Percentiles rank a stretch among this genome's conserved stretches.
phyloP scores from a whole-genome alignment of 2,888 invertebrate species.

The Perdita meconis region DNA sequence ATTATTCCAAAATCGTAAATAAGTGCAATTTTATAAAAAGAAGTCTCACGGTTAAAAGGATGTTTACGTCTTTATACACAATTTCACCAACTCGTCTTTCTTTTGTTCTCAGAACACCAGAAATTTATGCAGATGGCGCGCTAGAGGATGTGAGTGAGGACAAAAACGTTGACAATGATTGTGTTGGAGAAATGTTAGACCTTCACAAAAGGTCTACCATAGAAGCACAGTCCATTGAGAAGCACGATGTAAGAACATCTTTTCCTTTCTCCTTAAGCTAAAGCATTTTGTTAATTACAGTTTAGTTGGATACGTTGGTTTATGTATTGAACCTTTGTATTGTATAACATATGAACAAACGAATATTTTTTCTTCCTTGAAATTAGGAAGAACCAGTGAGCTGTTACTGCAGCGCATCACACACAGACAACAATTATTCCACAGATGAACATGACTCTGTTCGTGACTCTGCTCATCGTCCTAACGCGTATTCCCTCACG shows the following conservation, averaged over 20 bases:
- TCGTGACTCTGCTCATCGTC: constrained; percentile 85
- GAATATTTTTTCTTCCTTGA: constrained; percentile 42
- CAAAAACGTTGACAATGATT: constrained; percentile 78
- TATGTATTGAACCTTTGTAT: constrained; percentile 18
- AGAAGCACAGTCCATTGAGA: constrained; percentile 78
- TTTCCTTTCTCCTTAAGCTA: constrained; percentile 12
- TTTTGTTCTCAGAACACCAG: constrained; percentile 75
- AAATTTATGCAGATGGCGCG: constrained; percentile 75
- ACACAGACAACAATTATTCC: constrained; percentile 90
- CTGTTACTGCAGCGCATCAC: constrained; percentile 91
- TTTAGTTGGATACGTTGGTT: constrained; percentile 1
- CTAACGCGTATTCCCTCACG: constrained; percentile 73
- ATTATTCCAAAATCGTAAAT: not conserved
- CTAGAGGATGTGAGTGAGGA: constrained; percentile 84
- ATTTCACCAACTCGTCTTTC: too few relatives aligned
- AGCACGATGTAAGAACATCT: constrained; percentile 77
- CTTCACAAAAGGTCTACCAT: constrained; percentile 74
- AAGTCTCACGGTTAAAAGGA: too few relatives aligned
- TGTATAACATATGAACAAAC: constrained; percentile 30
- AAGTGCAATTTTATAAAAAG: too few relatives aligned
- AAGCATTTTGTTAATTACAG: constrained; percentile 28
- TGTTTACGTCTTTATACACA: too few relatives aligned
- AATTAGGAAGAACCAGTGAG: constrained; percentile 85
- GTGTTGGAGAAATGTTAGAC: constrained; percentile 79
- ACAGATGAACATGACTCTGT: constrained; percentile 90